Conservation (phyloP, 2,113 vertebrate genomes). For the Callorhinus ursinus region DNA sequence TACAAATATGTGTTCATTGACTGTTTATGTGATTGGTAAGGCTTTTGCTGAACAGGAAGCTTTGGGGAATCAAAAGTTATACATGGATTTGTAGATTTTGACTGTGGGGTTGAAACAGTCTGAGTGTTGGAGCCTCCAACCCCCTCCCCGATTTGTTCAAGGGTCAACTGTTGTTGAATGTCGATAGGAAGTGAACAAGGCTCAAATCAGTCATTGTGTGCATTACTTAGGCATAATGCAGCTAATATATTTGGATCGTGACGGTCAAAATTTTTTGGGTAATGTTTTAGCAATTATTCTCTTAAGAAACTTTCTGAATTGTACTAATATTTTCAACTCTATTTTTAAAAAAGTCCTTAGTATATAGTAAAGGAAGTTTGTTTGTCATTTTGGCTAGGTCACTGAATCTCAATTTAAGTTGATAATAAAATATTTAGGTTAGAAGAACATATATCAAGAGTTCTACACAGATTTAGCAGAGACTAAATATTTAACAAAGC, state of each 20-base stretch:
- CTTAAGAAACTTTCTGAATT: background rate
- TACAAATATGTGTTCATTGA: background rate
- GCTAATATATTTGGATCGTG: background rate
- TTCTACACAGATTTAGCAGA: background rate
- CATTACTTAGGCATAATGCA: background rate
- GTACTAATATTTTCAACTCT: background rate
- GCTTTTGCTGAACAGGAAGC: background rate
- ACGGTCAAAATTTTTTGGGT: background rate
- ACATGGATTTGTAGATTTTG: background rate
- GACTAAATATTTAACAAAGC: background rate
- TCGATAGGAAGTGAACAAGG: background rate
- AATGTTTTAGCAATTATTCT: background rate
- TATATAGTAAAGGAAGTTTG: background rate
- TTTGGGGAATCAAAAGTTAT: background rate
- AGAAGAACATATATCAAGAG: background rate
- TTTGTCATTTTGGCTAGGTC: background rate
- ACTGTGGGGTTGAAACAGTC: background rate
- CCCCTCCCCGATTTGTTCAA: background rate
- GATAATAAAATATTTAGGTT: background rate
- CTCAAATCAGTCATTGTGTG: background rate
- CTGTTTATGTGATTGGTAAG: background rate
- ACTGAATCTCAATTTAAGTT: constrained; percentile 9
- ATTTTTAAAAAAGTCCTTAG: background rate
- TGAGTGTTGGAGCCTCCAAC: background rate
- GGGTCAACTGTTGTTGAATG: background rate